Conservation (phyloP, 2,888 invertebrate species). For the Lasioglossum leucozonium region DNA sequence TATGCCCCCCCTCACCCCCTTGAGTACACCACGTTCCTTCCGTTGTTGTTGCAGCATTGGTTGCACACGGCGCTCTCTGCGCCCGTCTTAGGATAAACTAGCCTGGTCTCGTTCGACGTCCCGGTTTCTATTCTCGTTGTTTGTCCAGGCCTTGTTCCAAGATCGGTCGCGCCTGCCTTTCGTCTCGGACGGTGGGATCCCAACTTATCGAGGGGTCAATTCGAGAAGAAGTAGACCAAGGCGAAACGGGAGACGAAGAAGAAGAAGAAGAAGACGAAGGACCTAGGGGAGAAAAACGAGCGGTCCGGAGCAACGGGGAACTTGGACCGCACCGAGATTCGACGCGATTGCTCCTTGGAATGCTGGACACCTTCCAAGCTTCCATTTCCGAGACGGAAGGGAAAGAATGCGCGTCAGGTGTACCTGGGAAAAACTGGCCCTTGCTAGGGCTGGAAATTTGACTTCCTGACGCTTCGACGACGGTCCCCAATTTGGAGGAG, state of each 20-base stretch:
- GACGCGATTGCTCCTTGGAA: not conserved
- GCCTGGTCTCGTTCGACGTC: constrained; percentile 32
- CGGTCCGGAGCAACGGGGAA: not conserved
- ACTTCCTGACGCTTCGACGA: not conserved
- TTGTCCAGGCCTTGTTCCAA: constrained; percentile 69
- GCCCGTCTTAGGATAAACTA: constrained; percentile 53
- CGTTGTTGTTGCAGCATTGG: not conserved
- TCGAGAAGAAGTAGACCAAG: constrained; percentile 29
- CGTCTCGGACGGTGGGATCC: constrained; percentile 60
- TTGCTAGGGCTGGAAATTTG: not conserved
- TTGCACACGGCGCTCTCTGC: constrained; percentile 39
- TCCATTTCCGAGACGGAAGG: constrained; percentile 1
- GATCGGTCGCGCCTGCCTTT: constrained; percentile 70
- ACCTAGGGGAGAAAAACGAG: not conserved
- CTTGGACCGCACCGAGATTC: not conserved
- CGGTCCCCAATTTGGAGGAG: not conserved
- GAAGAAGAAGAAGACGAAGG: not conserved
- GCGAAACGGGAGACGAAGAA: constrained; percentile 29
- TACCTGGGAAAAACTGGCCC: not conserved
- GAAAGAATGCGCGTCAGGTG: constrained; percentile 17
- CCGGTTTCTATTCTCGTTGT: constrained; percentile 54
- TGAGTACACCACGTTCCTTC: not conserved
- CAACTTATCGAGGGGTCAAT: constrained; percentile 69
- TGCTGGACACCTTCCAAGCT: not conserved
- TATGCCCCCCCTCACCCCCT: constrained; percentile 1